phyloP scores from a whole-genome alignment of 2,113 vertebrate species.

The Microcebus tavaratra region DNA sequence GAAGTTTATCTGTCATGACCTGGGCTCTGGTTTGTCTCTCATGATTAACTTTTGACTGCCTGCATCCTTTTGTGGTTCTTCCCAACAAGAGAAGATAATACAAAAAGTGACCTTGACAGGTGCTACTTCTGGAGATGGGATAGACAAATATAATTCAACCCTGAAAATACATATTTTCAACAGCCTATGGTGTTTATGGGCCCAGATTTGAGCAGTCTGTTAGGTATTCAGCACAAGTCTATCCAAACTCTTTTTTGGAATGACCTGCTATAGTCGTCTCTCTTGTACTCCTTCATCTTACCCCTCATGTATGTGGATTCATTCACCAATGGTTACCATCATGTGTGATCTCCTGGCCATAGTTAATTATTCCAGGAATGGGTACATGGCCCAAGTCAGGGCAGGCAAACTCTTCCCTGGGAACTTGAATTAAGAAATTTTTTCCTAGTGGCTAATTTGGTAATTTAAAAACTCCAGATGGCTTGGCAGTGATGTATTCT shows the following conservation, averaged over 20 bases:
- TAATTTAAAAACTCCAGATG: neutral
- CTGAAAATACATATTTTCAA: neutral
- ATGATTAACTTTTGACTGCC: neutral
- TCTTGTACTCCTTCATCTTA: neutral
- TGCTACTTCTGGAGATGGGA: neutral
- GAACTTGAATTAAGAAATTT: neutral
- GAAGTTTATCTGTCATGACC: neutral
- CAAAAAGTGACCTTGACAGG: neutral
- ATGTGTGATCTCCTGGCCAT: neutral
- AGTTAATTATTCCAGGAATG: neutral
- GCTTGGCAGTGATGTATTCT: neutral
- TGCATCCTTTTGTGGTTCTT: neutral
- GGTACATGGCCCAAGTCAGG: neutral
- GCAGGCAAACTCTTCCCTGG: neutral
- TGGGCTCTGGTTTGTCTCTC: neutral
- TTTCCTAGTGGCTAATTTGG: neutral
- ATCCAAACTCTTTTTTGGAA: neutral
- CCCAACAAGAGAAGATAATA: neutral
- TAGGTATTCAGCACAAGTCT: neutral
- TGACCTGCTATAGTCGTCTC: neutral
- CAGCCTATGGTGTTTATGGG: neutral
- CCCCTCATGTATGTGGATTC: neutral
- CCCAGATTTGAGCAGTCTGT: neutral
- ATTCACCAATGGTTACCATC: neutral
- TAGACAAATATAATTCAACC: neutral